These are phyloP conservation scores for Ecliptopera silaceata DNA, from an alignment of 2,888 invertebrate species.

Conservation along the genomic window DNA sequence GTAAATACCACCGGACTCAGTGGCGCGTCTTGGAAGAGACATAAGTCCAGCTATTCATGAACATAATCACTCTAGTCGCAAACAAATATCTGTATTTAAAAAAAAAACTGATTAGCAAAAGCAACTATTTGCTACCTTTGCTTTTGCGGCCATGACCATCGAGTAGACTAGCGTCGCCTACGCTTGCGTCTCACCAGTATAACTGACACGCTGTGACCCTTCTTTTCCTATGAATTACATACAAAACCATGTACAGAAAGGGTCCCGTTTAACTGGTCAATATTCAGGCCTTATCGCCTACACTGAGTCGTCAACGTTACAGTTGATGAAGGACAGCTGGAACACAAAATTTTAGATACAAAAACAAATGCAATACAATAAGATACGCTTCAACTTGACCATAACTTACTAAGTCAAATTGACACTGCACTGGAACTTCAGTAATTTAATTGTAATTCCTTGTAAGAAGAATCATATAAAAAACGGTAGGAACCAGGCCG, in stretches of 20 bases:
- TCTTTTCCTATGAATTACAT: conserved; percentile 31
- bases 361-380: background rate
- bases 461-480: too few relatives aligned
- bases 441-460: too few relatives aligned
- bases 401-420: too few relatives aligned
- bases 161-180: conserved; percentile 62
- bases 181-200: conserved; percentile 49
- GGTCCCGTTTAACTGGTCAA: conserved; percentile 48
- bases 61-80: too few relatives aligned
- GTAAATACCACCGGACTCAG: too few relatives aligned
- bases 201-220: conserved; percentile 44
- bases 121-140: conserved; percentile 36
- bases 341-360: background rate
- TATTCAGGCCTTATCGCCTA: conserved; percentile 60
- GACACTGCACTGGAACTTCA: too few relatives aligned
- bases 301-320: conserved; percentile 39
- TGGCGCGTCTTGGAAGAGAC: too few relatives aligned
- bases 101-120: conserved; percentile 6
- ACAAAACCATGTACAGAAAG: conserved; percentile 38
- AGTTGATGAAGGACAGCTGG: conserved; percentile 13
- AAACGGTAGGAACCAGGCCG: too few relatives aligned
- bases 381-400: too few relatives aligned
- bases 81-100: too few relatives aligned
- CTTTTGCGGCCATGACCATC: conserved; percentile 52
- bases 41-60: too few relatives aligned